Conservation (phyloP, 2,888 invertebrate genomes). For the Cylloceria caligata region DNA sequence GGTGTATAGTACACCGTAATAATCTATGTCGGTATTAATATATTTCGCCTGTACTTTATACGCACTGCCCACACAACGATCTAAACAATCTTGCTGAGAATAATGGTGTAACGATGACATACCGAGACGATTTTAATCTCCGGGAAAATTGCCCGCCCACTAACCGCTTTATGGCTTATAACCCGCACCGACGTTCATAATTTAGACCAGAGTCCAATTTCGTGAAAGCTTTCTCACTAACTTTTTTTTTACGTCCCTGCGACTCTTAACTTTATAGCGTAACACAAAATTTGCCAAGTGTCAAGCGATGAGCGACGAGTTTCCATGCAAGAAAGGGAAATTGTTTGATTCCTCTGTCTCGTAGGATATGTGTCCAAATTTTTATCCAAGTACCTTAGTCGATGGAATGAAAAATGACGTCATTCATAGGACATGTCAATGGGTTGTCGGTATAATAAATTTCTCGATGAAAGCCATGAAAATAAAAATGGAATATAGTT, state of each 20-base stretch:
- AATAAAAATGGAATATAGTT: no score
- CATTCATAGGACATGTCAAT: no score
- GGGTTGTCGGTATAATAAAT: no score
- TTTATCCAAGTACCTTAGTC: background rate
- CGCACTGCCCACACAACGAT: background rate
- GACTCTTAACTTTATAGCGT: background rate
- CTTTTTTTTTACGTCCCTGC: background rate
- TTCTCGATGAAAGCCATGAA: no score
- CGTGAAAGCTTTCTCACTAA: background rate
- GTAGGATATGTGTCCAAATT: background rate
- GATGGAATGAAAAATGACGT: background rate
- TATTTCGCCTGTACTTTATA: background rate
- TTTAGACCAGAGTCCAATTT: background rate
- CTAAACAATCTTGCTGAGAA: background rate
- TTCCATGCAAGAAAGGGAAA: background rate
- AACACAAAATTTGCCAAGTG: background rate
- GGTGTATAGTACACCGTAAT: background rate
- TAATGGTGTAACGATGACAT: background rate
- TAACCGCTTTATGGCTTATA: constrained; percentile 4
- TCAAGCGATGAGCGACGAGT: background rate
- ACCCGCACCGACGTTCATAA: background rate
- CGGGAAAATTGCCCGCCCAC: background rate
- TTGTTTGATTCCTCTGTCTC: background rate
- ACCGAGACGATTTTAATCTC: constrained; percentile 4
- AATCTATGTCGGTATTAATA: background rate